phyloP scores from a whole-genome alignment of 2,888 invertebrate species.

The Cenopis cana region DNA sequence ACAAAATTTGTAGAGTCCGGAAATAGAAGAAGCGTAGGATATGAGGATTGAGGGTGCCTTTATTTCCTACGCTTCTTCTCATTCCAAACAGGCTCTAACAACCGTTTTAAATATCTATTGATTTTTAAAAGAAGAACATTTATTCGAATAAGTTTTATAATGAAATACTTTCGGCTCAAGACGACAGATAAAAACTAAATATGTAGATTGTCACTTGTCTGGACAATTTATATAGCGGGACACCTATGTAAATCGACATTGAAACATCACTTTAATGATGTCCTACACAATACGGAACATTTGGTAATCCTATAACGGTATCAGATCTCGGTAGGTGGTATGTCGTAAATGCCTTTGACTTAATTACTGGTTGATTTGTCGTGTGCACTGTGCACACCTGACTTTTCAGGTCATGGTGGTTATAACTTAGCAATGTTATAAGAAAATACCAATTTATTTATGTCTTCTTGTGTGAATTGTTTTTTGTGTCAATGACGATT shows the following conservation, averaged over 20 bases:
- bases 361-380: slow-evolving; percentile 42
- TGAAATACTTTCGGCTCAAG: not conserved
- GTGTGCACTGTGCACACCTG: slow-evolving; percentile 41
- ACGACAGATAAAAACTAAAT: not conserved
- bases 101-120: not conserved
- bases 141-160: not conserved
- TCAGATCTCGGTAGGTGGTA: slow-evolving; percentile 43
- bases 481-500: slow-evolving; percentile 7
- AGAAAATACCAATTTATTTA: slow-evolving; percentile 15
- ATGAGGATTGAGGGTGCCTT: too few species aligned
- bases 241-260: not conserved
- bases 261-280: not conserved
- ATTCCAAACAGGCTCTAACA: too few species aligned
- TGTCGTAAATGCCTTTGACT: slow-evolving; percentile 40
- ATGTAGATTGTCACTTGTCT: slow-evolving; percentile 3
- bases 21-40: too few species aligned
- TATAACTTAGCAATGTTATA: slow-evolving; percentile 19
- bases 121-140: not conserved
- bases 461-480: not conserved
- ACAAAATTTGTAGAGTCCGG: too few species aligned
- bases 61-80: too few species aligned
- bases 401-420: slow-evolving; percentile 40
- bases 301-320: slow-evolving; percentile 25
- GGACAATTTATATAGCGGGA: not conserved
- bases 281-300: slow-evolving; percentile 20